phyloP scores from a whole-genome alignment of 1,140 invertebrate species.

The Goniozus legneri region DNA sequence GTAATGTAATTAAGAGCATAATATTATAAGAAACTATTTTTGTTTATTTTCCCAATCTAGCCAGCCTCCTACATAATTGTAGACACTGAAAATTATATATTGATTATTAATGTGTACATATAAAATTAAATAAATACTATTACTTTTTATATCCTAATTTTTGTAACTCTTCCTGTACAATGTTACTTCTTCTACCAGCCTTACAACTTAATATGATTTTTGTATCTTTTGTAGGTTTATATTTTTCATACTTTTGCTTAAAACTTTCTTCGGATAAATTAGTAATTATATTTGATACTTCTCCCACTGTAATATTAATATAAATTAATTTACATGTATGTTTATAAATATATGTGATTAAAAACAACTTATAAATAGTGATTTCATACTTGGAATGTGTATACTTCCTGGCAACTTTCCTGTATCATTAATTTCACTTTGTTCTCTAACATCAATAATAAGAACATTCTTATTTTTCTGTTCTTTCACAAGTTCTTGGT shows the following conservation, averaged over 20 bases:
- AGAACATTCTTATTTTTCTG: slow-evolving; percentile 40
- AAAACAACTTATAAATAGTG: slow-evolving; percentile 7
- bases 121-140: slow-evolving; percentile 4
- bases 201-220: slow-evolving; percentile 63
- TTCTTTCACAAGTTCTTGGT: slow-evolving; percentile 40
- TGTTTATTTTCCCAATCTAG: slow-evolving; percentile 44
- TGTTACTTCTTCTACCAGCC: slow-evolving; percentile 58
- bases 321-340: slow-evolving; percentile 5
- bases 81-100: slow-evolving; percentile 29
- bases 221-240: slow-evolving; percentile 57
- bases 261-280: slow-evolving; percentile 43
- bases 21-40: slow-evolving; percentile 9
- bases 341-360: neutral
- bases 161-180: slow-evolving; percentile 57
- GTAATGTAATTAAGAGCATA: too few species aligned
- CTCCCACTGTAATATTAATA: slow-evolving; percentile 35
- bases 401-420: slow-evolving; percentile 67
- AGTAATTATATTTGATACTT: slow-evolving; percentile 34
- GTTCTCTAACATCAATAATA: slow-evolving; percentile 68
- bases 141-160: slow-evolving; percentile 62
- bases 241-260: slow-evolving; percentile 43
- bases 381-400: slow-evolving; percentile 64
- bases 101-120: neutral
- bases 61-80: slow-evolving; percentile 48
- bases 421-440: slow-evolving; percentile 61